A percentile compares a stretch with the other conserved stretches of the same genome.
Evolutionary conservation across 2,113 vertebrate species (phyloP).

Genomic region (Cyprinodon tularosa): DNA sequence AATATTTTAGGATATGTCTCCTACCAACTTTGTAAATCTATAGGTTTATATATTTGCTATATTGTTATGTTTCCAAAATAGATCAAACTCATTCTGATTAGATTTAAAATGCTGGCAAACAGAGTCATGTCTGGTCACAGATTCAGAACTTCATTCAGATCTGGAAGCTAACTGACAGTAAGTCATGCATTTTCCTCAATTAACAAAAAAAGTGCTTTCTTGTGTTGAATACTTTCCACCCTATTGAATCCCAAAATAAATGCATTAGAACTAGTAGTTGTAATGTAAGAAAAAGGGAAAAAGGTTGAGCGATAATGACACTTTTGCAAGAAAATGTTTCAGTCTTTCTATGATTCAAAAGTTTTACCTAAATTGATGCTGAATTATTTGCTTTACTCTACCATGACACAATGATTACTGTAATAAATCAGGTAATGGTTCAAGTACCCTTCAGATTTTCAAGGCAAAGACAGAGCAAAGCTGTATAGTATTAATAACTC

Average conservation of each 20-base stretch:
- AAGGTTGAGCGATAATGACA: neutral
- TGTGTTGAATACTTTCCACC: no score
- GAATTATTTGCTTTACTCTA: constrained; percentile 70
- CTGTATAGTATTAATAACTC: constrained; percentile 13
- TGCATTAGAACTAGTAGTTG: neutral
- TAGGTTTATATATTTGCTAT: neutral
- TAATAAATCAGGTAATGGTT: constrained; percentile 65
- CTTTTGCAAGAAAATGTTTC: neutral
- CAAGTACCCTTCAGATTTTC: constrained; percentile 40
- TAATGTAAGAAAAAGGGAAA: neutral
- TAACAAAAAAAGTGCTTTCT: no score
- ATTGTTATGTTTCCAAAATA: neutral
- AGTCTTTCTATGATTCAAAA: constrained; percentile 4
- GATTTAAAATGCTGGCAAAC: no score
- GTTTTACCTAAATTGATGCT: constrained; percentile 52
- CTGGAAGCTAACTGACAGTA: no score
- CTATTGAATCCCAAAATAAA: neutral
- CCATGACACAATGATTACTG: constrained; percentile 62
- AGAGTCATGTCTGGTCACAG: no score
- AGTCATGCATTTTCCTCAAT: no score
- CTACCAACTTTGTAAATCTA: neutral
- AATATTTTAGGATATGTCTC: neutral
- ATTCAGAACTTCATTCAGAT: no score
- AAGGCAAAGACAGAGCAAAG: constrained; percentile 19
- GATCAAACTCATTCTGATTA: neutral